A percentile compares a stretch with the other conserved stretches of the same genome.
Evolutionary conservation across 2,797 vertebrate genomes (phyloP).

Genomic region (Sciurus vulgaris): DNA sequence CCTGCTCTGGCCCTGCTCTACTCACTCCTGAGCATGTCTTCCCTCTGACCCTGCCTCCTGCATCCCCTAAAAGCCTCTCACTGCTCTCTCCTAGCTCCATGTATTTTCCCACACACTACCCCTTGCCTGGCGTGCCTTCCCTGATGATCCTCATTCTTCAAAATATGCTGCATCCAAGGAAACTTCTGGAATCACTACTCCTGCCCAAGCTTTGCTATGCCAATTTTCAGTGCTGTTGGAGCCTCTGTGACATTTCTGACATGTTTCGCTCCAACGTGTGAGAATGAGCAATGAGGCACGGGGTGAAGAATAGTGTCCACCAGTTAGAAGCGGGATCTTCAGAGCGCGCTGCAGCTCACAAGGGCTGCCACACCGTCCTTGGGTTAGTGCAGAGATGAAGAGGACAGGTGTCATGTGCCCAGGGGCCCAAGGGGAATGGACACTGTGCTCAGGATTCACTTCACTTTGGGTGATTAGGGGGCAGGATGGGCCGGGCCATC

Average conservation of each 20-base stretch:
- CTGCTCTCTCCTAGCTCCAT: neutral
- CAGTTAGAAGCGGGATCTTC: neutral
- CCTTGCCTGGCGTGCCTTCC: neutral
- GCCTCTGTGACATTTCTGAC: conserved; percentile 20
- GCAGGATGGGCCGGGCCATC: neutral
- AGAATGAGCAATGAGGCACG: neutral
- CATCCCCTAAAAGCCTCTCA: no score
- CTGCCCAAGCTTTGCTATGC: neutral
- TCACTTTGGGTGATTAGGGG: neutral
- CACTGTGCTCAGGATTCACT: neutral
- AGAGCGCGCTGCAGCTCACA: neutral
- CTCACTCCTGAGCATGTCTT: neutral
- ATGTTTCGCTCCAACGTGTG: neutral
- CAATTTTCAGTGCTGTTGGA: neutral
- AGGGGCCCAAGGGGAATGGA: no score
- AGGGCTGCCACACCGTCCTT: neutral
- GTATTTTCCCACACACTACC: neutral
- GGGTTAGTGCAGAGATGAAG: neutral
- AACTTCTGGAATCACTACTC: neutral
- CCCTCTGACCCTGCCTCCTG: neutral
- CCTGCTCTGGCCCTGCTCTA: neutral
- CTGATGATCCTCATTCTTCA: neutral
- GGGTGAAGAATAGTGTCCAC: neutral
- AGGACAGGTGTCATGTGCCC: no score
- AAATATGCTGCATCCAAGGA: neutral